Conservation (phyloP, 2,888 invertebrate species). For the Drosophila helvetica region DNA sequence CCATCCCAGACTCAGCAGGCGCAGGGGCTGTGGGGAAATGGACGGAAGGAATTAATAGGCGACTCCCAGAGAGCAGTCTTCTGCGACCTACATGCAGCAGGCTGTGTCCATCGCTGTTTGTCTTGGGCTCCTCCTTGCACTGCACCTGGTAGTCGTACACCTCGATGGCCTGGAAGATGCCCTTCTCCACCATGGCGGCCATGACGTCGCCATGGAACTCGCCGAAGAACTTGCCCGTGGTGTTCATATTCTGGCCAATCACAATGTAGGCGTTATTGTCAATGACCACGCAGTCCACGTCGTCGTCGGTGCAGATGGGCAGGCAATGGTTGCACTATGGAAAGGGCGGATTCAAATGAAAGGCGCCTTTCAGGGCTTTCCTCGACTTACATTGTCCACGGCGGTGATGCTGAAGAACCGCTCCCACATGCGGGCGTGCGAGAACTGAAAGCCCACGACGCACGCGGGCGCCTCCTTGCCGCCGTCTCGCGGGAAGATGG, state of each 20-base stretch:
- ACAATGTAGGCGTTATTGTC: slow-evolving; percentile 96
- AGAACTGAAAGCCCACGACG: slow-evolving; percentile 94
- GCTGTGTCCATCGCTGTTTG: slow-evolving; percentile 77
- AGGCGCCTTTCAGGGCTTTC: not conserved
- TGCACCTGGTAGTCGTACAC: slow-evolving; percentile 94
- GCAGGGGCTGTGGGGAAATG: slow-evolving; percentile 83
- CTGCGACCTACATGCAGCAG: slow-evolving; percentile 75
- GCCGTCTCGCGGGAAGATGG: slow-evolving; percentile 92
- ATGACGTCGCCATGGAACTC: slow-evolving; percentile 89
- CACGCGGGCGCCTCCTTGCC: slow-evolving; percentile 92
- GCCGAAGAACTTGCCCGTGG: slow-evolving; percentile 94
- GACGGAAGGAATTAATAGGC: not conserved
- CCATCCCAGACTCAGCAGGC: slow-evolving; percentile 80
- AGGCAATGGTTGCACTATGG: slow-evolving; percentile 85
- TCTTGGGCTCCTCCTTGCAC: slow-evolving; percentile 85
- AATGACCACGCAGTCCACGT: slow-evolving; percentile 92
- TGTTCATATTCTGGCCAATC: slow-evolving; percentile 86
- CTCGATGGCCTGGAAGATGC: slow-evolving; percentile 89
- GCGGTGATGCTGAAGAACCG: slow-evolving; percentile 89
- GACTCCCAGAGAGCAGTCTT: not conserved
- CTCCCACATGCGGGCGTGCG: slow-evolving; percentile 88
- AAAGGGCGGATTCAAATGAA: not conserved
- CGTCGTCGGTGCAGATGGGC: slow-evolving; percentile 86
- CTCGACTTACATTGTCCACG: slow-evolving; percentile 83
- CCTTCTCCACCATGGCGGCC: slow-evolving; percentile 88